phyloP scores from a whole-genome alignment of 2,888 invertebrate genomes.

The Pyrgus malvae region DNA sequence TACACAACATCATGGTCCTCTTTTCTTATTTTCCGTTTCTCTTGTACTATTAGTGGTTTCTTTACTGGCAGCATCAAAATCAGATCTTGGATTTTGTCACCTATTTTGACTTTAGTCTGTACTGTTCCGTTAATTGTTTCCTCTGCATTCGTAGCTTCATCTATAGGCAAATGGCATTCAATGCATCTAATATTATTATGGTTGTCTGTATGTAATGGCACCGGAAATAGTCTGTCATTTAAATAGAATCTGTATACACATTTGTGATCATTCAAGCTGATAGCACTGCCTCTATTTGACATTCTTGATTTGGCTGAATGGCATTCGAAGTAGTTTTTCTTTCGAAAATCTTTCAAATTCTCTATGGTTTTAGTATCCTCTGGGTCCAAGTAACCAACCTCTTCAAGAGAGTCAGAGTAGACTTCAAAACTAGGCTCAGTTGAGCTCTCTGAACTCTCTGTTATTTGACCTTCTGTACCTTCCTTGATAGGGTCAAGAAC shows the following conservation, averaged over 20 bases:
- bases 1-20: constrained; percentile 51
- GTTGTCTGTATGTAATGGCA: constrained; percentile 69
- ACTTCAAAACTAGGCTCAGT: constrained; percentile 41
- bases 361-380: constrained; percentile 46
- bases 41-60: constrained; percentile 60
- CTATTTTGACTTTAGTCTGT: constrained; percentile 68
- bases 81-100: constrained; percentile 52
- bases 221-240: constrained; percentile 81
- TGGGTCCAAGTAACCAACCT: constrained; percentile 42
- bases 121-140: constrained; percentile 59
- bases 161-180: constrained; percentile 71
- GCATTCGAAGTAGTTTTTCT: constrained; percentile 83
- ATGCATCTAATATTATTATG: constrained; percentile 71
- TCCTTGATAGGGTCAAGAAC: constrained; percentile 61
- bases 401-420: constrained; percentile 45
- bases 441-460: background rate
- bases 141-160: constrained; percentile 37
- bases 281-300: constrained; percentile 45
- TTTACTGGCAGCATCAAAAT: constrained; percentile 62
- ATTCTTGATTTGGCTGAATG: constrained; percentile 73
- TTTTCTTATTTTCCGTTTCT: constrained; percentile 47
- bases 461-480: constrained; percentile 43
- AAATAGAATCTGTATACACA: constrained; percentile 80
- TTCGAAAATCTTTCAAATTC: constrained; percentile 72
- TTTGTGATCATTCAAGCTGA: constrained; percentile 58